Evolutionary conservation across 2,797 vertebrate species (phyloP), one percentile per base, ranked within the genome.

Genomic region (Aeoliscus strigatus): DNA sequence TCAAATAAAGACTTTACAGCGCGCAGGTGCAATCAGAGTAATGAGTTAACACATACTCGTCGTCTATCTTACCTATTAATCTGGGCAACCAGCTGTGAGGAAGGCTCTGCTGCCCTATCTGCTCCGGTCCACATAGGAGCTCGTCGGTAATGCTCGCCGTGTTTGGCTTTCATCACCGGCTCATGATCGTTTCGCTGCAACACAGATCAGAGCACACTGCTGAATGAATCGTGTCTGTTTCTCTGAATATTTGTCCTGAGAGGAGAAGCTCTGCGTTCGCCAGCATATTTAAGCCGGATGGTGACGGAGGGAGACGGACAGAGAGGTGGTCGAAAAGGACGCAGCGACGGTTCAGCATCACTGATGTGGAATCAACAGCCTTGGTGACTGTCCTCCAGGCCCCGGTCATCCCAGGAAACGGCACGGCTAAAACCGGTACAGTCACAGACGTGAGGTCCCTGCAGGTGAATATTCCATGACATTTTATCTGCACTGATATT

Each of bases 51-150:
- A 79, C 77, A 82, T 82, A 73, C 66, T 66, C 68, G 63, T 61
- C 15, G 59, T 79, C 80, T 86, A 88, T 90, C 88, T 86, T 83
- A 70, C 72, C 82, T 83, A 87, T 88, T 85, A 89, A 88, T 89
- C 85, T 81, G 84, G 64, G 66, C 83, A 86, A 60, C 79, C 84
- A 82, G 73, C 86, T 86, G 85, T 87, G 81, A 82, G 80, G 57
- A 55, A 23, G 60, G 66, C 69, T 70, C 64, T 65, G 75, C 70
- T 47, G 70, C 51, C 55, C 52, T 83, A 83, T 86, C 83, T 81
- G 53, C 50, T 39, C 60, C 18, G 44, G 74, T 79, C 77, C 73
- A 73, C 67, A 77, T 72, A 68, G 59, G 45, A 62, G 71, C 55
- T 67, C 15, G 28, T 54, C 56, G 55, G 50, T 63, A 48, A 65